These are phyloP conservation scores for Galerucella pusilla DNA, from an alignment of 2,888 invertebrate genomes.

Conservation along the genomic window DNA sequence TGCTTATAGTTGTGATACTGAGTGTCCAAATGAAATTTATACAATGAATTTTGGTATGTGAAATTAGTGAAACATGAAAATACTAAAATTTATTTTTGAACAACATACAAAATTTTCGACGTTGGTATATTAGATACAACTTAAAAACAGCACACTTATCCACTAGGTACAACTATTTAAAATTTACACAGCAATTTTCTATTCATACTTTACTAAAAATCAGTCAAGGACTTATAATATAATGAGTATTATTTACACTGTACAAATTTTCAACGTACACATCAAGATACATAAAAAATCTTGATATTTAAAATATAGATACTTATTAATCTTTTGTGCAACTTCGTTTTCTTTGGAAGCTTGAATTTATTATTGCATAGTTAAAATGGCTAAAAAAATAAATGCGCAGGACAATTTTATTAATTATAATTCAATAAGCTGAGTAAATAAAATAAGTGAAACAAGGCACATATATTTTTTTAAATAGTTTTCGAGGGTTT, in stretches of 20 bases:
- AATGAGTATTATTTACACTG: slow-evolving; percentile 42
- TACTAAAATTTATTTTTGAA: slow-evolving; percentile 16
- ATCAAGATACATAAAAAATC: slow-evolving; percentile 13
- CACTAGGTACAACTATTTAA: slow-evolving; percentile 25
- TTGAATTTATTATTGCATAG: slow-evolving; percentile 14
- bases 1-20: too few relatives aligned
- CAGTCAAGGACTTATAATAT: slow-evolving; percentile 42
- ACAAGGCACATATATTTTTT: slow-evolving; percentile 33
- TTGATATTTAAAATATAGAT: slow-evolving; percentile 31
- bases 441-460: slow-evolving; percentile 2
- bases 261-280: slow-evolving; percentile 36
- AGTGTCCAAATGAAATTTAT: too few relatives aligned
- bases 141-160: slow-evolving; percentile 20
- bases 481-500: slow-evolving; percentile 5
- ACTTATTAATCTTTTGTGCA: slow-evolving; percentile 31
- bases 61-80: neutral
- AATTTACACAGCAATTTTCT: slow-evolving; percentile 28
- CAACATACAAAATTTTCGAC: slow-evolving; percentile 6
- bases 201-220: slow-evolving; percentile 34
- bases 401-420: slow-evolving; percentile 12
- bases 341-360: slow-evolving; percentile 38
- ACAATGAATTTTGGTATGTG: neutral
- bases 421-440: slow-evolving; percentile 5
- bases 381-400: slow-evolving; percentile 14
- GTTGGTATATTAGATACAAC: slow-evolving; percentile 17